phyloP scores from a whole-genome alignment of 2,888 invertebrate genomes.

The Timema podura region DNA sequence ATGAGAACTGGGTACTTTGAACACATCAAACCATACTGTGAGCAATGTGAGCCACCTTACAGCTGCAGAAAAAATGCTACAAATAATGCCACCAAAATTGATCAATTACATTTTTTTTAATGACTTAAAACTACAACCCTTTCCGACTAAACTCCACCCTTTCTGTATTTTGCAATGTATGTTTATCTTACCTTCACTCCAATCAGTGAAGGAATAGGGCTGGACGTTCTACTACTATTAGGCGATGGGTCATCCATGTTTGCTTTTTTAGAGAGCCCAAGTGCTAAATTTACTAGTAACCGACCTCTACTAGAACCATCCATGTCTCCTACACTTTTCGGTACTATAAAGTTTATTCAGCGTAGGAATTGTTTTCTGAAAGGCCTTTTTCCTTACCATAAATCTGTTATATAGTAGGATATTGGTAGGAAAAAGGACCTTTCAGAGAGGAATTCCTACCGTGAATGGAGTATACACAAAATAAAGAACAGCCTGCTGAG shows the following conservation, averaged over 20 bases:
- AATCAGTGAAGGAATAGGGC: background rate
- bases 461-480: too few relatives aligned
- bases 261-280: background rate
- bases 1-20: background rate
- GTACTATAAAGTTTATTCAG: too few relatives aligned
- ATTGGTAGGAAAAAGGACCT: too few relatives aligned
- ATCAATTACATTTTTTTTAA: background rate
- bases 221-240: background rate
- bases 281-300: background rate
- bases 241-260: background rate
- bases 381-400: too few relatives aligned
- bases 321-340: background rate
- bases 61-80: too few relatives aligned
- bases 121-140: background rate
- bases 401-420: too few relatives aligned
- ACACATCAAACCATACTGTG: background rate
- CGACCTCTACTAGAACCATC: background rate
- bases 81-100: too few relatives aligned
- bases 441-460: too few relatives aligned
- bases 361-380: too few relatives aligned
- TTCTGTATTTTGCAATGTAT: background rate
- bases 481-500: background rate
- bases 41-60: background rate
- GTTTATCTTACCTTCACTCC: background rate
- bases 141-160: background rate